Conservation (phyloP, 2,113 vertebrate species). For the Corvus cornix region DNA sequence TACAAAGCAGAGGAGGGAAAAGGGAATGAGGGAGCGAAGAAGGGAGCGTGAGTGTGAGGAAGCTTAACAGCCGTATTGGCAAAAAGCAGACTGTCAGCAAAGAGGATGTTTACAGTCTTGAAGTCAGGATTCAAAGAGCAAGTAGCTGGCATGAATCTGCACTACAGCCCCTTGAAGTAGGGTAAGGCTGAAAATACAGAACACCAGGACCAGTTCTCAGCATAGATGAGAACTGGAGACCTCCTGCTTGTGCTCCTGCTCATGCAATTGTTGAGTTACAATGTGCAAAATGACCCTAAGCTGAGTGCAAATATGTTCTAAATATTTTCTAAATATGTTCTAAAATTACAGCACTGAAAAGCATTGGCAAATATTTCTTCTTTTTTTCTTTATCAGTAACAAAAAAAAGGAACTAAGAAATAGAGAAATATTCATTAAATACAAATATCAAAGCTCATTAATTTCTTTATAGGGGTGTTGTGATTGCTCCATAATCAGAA, state of each 20-base stretch:
- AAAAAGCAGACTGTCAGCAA: background rate
- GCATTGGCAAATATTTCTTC: background rate
- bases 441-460: background rate
- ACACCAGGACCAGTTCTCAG: background rate
- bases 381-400: background rate
- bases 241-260: background rate
- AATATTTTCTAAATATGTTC: background rate
- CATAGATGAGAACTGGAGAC: background rate
- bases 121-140: background rate
- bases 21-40: background rate
- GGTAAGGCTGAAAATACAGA: background rate
- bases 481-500: background rate
- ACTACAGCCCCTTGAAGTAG: background rate
- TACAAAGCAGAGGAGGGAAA: background rate
- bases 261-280: background rate
- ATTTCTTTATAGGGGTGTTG: background rate
- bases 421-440: background rate
- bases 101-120: background rate
- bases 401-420: background rate
- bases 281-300: background rate
- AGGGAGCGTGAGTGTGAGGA: background rate
- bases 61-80: background rate
- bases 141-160: background rate
- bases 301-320: background rate
- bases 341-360: background rate